Evolutionary conservation across 2,113 vertebrate species (phyloP), one percentile per base, ranked within the genome.

Genomic region (Himantopus leucocephalus): DNA sequence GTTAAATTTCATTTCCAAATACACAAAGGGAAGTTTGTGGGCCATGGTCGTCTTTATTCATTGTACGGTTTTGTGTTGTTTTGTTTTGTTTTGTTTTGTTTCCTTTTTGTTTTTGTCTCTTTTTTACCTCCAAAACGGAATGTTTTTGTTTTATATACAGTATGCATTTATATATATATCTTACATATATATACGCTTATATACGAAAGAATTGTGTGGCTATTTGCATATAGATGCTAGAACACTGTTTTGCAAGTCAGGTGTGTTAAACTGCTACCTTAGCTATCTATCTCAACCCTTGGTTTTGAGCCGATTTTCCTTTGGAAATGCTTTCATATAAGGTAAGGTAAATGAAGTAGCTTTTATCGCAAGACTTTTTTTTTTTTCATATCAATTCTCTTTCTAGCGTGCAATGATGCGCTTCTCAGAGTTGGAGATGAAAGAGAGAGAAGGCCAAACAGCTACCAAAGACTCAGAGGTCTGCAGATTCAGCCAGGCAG

Each of bases 351-450:
- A 93, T 92, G 85, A 95, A 98, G 95, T 86, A 67, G 70, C 94
- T 96, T 96, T 98, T 98, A 96, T 97, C 88, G 97, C 97, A 98
- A 97, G 95, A 95, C 96, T 62, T 47, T 66, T 97, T 97, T 97
- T 60, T 97, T 97, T 60, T 97, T 99, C 98, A 98, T 98, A 98
- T 98, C 95, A 97, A 27, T 98, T 99, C 97, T 98, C 97, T 98
- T 98, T 98, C 94, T 98, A 99, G 99, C 98, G 99, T 96, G 99
- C 99, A 93, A 99, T 99, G 99, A 99, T 99, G 98, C 99, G 99
- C 92, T 99, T 99, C 98, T 99, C 99, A 80, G 99, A 99, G 98
- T 98, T 99, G 98, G 99, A 99, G 98, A 99, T 99, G 98, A 99
- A 99, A 98, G 98, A 99, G 96, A 98, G 98, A 97, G 99, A 99